A percentile compares a stretch with the other conserved stretches of the same genome.
These are phyloP conservation scores for Cephalotes varians DNA, from an alignment of 2,888 invertebrate species.

Conservation along the genomic window DNA sequence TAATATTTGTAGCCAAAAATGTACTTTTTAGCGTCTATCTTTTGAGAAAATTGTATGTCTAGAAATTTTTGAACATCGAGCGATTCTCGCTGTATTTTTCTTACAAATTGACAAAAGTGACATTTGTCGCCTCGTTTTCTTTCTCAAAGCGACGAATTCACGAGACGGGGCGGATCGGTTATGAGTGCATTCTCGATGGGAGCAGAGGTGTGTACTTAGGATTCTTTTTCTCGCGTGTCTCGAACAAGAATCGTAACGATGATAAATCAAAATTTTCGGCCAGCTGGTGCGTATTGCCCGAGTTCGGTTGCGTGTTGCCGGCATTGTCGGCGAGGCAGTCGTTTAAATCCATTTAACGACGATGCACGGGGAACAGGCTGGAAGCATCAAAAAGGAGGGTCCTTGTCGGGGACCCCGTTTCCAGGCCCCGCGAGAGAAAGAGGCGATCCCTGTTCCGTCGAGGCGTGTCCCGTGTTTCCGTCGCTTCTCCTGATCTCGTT, in stretches of 20 bases:
- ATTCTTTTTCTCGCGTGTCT: slow-evolving; percentile 41
- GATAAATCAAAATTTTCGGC: slow-evolving; percentile 74
- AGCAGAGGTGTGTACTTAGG: slow-evolving; percentile 69
- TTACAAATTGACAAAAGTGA: background rate
- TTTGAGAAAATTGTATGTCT: background rate
- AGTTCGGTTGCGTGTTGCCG: slow-evolving; percentile 72
- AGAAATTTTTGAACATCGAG: background rate
- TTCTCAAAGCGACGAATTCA: slow-evolving; percentile 24
- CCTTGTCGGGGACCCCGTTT: slow-evolving; percentile 56
- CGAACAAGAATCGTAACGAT: slow-evolving; percentile 59
- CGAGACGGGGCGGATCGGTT: slow-evolving; percentile 26
- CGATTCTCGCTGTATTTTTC: background rate
- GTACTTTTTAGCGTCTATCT: background rate
- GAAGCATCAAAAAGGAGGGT: slow-evolving; percentile 57
- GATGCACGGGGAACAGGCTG: slow-evolving; percentile 44
- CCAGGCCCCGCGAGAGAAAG: slow-evolving; percentile 59
- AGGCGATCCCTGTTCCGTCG: slow-evolving; percentile 63
- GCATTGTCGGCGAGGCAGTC: slow-evolving; percentile 71
- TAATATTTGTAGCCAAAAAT: background rate
- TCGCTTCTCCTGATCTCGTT: slow-evolving; percentile 61
- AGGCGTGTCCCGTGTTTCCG: slow-evolving; percentile 79
- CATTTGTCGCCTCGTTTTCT: background rate
- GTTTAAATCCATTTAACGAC: slow-evolving; percentile 79
- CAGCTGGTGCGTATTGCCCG: slow-evolving; percentile 69
- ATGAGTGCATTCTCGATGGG: slow-evolving; percentile 37